Evolutionary conservation across 2,888 invertebrate genomes (phyloP).

Genomic region (Galerucella calmariensis): DNA sequence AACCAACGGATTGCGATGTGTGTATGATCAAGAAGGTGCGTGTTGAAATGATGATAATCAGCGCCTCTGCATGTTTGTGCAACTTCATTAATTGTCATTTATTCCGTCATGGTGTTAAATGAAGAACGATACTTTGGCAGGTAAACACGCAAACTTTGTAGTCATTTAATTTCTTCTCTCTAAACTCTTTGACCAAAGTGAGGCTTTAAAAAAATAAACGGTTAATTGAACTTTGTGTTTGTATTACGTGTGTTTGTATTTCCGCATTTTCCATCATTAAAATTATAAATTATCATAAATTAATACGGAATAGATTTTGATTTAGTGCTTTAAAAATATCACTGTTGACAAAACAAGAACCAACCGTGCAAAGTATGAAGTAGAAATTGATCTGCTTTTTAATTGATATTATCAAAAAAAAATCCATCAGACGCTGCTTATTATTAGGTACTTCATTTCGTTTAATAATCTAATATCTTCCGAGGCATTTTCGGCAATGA

Average conservation of each 20-base stretch:
- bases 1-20: conserved; percentile 28
- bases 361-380: background rate
- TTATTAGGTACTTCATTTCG: conserved; percentile 26
- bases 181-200: background rate
- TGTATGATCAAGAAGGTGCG: conserved; percentile 27
- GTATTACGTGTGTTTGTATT: background rate
- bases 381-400: no score
- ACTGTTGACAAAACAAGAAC: background rate
- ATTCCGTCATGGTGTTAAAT: conserved; percentile 39
- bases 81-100: conserved; percentile 42
- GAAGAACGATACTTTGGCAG: conserved; percentile 38
- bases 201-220: background rate
- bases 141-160: conserved; percentile 36
- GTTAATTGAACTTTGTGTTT: background rate
- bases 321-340: no score
- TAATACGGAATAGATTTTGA: no score
- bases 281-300: no score
- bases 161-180: background rate
- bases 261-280: no score
- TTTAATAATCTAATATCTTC: conserved; percentile 28
- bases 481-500: conserved; percentile 35
- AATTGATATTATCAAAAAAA: background rate
- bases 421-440: conserved; percentile 10
- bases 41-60: conserved; percentile 36
- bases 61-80: conserved; percentile 39